Base-by-base conservation (phyloP, 2,113 vertebrate genomes). In the Muntiacus muntjak region DNA sequence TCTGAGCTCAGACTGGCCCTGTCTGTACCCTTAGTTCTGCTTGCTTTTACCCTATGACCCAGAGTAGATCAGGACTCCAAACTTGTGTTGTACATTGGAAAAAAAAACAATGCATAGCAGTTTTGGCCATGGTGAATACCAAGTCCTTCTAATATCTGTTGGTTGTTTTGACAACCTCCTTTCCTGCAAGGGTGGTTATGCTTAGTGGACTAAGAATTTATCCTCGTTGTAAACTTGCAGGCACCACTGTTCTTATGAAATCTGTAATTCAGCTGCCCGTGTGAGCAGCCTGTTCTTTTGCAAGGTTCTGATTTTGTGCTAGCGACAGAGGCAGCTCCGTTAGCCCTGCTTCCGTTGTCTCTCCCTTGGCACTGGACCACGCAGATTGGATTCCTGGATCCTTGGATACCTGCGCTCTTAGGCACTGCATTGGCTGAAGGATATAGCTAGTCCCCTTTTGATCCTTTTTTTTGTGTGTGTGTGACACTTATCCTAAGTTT, bases 381-480 rank as follows among this genome's bases (percentile, higher is more conserved):
- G 0, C 2, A 14, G 4, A 28, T 25, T 82, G 0, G 33, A 19
- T 1, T 62, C 17, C 57, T 67, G 5, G 23, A 8, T n/a, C 71
- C 23, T 62, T 74, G 58, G 2, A 40, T 0, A 6, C 7, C 0
- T 76, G 74, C 17, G 0, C 5, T 58, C 94, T 45, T 54, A 0
- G 54, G 43, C 55, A 7, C 89, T 62, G n/a, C 45, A 3, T 0
- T 33, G 1, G 54, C n/a, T 1, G 40, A 36, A 14, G 21, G 45
- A 21, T 15, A 3, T 36, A 84, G 9, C 40, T 43, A 23, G 11
- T 43, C 6, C 71, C 21, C 33, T 16, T 55, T 21, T 67, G 60
- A 57, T 40, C 71, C 58, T 52, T 82, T 74, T 45, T 45, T 85
- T 78, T n/a, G 25, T 7, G 7, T 33, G 40, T 40, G 40, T n/a